Conservation (phyloP, 2,797 vertebrate species). For the Tolypeutes matacus region DNA sequence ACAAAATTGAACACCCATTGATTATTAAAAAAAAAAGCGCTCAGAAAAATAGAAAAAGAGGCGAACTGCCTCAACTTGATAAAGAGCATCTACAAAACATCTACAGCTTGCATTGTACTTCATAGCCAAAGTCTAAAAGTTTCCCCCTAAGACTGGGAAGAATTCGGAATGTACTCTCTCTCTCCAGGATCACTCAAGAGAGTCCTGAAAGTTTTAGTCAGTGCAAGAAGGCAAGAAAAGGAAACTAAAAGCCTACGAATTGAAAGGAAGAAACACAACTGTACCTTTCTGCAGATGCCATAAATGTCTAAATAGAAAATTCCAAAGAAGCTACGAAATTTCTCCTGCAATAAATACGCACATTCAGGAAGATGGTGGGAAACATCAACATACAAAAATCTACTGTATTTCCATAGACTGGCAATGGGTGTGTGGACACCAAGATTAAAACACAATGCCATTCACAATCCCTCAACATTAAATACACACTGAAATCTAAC, state of each 20-base stretch:
- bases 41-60: background rate
- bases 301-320: background rate
- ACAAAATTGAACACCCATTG: background rate
- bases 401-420: too few species aligned
- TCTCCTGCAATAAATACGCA: background rate
- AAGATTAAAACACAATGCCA: background rate
- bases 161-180: background rate
- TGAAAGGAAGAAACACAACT: background rate
- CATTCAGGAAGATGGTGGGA: background rate
- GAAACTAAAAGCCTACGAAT: background rate
- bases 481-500: background rate
- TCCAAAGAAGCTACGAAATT: background rate
- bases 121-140: too few species aligned
- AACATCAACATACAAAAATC: background rate
- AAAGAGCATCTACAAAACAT: background rate
- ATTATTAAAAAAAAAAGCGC: background rate
- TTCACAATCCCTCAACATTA: background rate
- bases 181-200: fast-evolving
- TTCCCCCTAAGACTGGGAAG: background rate
- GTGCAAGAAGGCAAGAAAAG: background rate
- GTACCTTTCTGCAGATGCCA: background rate
- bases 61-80: background rate
- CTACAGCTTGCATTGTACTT: too few species aligned
- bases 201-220: fast-evolving
- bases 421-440: background rate